Evolutionary conservation across 2,113 vertebrate genomes (phyloP), one percentile per base, ranked within the genome.

Genomic region (Bothrops jararaca): DNA sequence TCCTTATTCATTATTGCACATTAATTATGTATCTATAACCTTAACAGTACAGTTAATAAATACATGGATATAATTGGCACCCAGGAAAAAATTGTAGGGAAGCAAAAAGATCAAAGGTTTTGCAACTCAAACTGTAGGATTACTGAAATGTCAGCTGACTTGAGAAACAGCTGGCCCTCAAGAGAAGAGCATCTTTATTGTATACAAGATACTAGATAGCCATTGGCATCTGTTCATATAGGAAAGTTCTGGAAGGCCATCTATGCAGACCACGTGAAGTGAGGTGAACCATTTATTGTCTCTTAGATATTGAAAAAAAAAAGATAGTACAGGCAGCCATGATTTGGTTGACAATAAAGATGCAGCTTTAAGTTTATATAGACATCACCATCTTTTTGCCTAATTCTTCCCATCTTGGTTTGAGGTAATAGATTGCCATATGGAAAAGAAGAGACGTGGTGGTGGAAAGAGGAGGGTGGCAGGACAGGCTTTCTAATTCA

Each of bases 1-100:
- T 86, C 94, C 91, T 91, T 89, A 87, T 89, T 94, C 95, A 92
- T 11, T 60, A 60, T 29, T 60, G 58, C 58, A 29, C 34, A 39
- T 80, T 39, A 20, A 20, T 22, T 22, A 39, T 0, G 91, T 94
- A 94, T 42, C 13, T 53, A 39, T 34, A 85, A 86, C 42, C 12
- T 34, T 0, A 0, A 24, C 10, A 18, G 0, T 34, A 69, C 50
- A 57, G 13, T 53, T 95, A 80, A 45, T 12, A 3, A 22, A 90
- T 50, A 22, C 52, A 88, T 34, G 92, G 86, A 1, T 42, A 56
- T 24, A 42, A 12, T 48, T 69, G 58, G 34, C 53, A 85, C 56
- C 58, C 42, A 87, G 86, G 93, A 92, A 94, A 34, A 60, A 89
- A 1, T 86, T 48, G 88, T 85, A 94, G n/a, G 39, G 18, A 4